Conservation (phyloP, 2,797 vertebrate genomes). For the Melanotaenia parkinsoni region DNA sequence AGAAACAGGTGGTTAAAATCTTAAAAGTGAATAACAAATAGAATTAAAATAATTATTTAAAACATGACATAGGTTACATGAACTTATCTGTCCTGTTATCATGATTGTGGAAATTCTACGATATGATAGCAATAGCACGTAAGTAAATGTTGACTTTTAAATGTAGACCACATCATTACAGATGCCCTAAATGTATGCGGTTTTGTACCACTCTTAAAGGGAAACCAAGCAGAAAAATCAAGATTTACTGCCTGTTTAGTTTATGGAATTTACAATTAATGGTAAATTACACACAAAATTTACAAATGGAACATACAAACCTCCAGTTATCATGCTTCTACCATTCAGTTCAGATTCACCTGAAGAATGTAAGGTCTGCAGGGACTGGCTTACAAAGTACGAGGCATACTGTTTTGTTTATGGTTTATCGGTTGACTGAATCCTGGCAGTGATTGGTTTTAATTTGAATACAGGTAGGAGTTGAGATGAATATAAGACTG, state of each 20-base stretch:
- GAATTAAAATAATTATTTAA: background rate
- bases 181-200: constrained; percentile 6
- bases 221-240: constrained; percentile 39
- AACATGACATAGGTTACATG: background rate
- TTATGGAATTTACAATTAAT: constrained; percentile 22
- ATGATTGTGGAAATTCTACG: background rate
- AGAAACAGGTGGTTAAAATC: constrained; percentile 23
- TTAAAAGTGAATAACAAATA: background rate
- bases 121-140: background rate
- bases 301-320: constrained; percentile 22
- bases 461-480: constrained; percentile 11
- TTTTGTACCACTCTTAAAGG: constrained; percentile 30
- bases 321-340: constrained; percentile 16
- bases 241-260: constrained; percentile 41
- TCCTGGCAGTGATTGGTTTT: background rate
- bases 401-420: background rate
- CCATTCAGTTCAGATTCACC: constrained; percentile 1
- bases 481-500: background rate
- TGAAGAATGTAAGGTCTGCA: constrained; percentile 1
- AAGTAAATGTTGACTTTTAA: background rate
- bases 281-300: constrained; percentile 19
- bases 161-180: background rate
- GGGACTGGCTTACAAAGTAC: background rate
- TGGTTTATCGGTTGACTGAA: background rate
- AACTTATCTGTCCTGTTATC: background rate